Percentiles rank a stretch among this genome's conserved stretches.
Conservation (phyloP, 1,140 invertebrate genomes). For the Drosophila guanche region DNA sequence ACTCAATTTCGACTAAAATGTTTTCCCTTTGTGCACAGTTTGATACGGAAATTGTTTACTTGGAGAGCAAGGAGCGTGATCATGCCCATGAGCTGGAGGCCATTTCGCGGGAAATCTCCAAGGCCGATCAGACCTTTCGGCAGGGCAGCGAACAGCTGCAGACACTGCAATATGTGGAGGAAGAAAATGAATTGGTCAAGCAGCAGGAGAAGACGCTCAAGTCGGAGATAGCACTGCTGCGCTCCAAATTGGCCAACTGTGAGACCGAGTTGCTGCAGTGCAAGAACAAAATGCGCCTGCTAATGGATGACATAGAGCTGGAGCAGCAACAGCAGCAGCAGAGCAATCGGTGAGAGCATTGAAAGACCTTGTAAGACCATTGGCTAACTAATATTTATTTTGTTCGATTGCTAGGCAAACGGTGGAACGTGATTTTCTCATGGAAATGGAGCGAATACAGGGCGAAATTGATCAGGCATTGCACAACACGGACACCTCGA, state of each 20-base stretch:
- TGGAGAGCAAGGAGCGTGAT: conserved; percentile 94
- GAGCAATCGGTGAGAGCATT: conserved; percentile 58
- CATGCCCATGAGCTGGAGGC: conserved; percentile 92
- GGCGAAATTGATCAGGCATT: conserved; percentile 92
- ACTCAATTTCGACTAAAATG: background rate
- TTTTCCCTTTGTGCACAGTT: conserved; percentile 85
- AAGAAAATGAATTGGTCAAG: conserved; percentile 93
- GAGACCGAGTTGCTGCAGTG: conserved; percentile 94
- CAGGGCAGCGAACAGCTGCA: conserved; percentile 92
- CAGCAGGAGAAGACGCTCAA: conserved; percentile 94
- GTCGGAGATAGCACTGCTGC: conserved; percentile 91
- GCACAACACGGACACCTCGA: conserved; percentile 90
- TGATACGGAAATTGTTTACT: conserved; percentile 94
- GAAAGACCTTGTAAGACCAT: no score
- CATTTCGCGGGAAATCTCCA: conserved; percentile 91
- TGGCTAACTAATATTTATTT: background rate
- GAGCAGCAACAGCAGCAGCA: conserved; percentile 83
- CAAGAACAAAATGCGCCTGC: conserved; percentile 93
- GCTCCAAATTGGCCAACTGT: conserved; percentile 93
- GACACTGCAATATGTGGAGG: conserved; percentile 91
- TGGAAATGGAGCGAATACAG: conserved; percentile 92
- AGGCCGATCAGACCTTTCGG: conserved; percentile 89
- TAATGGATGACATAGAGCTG: conserved; percentile 87
- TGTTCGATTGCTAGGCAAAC: conserved; percentile 84
- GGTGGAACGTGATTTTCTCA: conserved; percentile 89